Conservation (phyloP, 2,888 invertebrate genomes). For the Xylota segnis region DNA sequence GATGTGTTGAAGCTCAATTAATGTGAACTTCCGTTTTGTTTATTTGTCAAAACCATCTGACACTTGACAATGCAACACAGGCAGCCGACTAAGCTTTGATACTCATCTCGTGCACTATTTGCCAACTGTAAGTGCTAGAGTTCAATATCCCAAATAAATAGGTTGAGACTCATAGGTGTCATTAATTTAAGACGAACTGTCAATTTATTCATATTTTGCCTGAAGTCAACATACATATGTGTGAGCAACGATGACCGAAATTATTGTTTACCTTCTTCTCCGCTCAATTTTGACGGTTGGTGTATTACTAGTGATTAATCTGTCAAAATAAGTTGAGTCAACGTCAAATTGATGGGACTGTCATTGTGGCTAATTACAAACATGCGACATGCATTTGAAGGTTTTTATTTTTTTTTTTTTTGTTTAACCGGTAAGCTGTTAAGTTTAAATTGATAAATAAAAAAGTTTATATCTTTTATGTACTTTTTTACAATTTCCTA, state of each 20-base stretch:
- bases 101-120: conserved; percentile 14
- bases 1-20: conserved; percentile 24
- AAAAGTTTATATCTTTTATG: conserved; percentile 3
- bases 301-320: conserved; percentile 14
- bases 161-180: conserved; percentile 13
- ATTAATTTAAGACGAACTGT: conserved; percentile 23
- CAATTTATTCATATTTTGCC: conserved; percentile 4
- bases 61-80: conserved; percentile 42
- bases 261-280: neutral
- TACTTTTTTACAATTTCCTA: neutral
- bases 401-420: neutral
- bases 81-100: conserved; percentile 2
- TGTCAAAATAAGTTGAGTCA: conserved; percentile 15
- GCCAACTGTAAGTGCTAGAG: conserved; percentile 1
- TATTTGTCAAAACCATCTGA: conserved; percentile 21
- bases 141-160: neutral
- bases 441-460: conserved; percentile 17
- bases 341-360: conserved; percentile 25
- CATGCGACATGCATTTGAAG: conserved; percentile 27
- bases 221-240: neutral
- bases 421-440: neutral
- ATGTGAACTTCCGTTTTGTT: conserved; percentile 13
- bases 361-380: conserved; percentile 27
- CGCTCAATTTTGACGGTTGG: neutral
- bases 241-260: conserved; percentile 6